Evolutionary conservation across 35 echinoderm and acorn worm species (phyloP).

Genomic region (Apostichopus californicus): DNA sequence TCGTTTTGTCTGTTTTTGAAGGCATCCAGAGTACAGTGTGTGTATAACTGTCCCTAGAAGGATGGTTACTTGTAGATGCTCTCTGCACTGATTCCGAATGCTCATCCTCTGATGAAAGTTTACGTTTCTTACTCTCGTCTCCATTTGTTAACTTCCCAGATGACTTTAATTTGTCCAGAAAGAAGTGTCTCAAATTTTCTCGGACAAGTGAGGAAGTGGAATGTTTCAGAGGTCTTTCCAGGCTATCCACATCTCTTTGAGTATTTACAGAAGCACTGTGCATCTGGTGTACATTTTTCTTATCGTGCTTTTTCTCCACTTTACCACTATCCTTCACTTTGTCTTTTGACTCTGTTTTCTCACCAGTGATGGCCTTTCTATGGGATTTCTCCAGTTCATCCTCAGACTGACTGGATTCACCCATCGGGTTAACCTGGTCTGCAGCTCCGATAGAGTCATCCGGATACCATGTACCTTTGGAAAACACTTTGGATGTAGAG

Average conservation of each 20-base stretch:
- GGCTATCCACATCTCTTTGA: not conserved
- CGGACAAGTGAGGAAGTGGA: slow-evolving; percentile 48
- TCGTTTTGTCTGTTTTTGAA: not conserved
- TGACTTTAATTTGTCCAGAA: slow-evolving; percentile 48
- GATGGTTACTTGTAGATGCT: slow-evolving; percentile 31
- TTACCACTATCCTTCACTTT: slow-evolving; percentile 7
- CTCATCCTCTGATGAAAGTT: not conserved
- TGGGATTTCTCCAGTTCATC: slow-evolving; percentile 8
- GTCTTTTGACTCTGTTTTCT: not conserved
- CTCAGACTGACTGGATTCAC: slow-evolving; percentile 31
- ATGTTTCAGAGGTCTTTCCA: slow-evolving; percentile 13
- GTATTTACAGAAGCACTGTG: not conserved
- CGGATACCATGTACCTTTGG: slow-evolving; percentile 48
- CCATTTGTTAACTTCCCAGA: slow-evolving; percentile 11
- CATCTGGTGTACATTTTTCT: not conserved
- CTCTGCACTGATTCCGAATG: not conserved
- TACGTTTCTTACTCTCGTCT: slow-evolving; percentile 6
- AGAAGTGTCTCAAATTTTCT: slow-evolving; percentile 48
- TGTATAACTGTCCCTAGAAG: slow-evolving; percentile 1
- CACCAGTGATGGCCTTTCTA: not conserved
- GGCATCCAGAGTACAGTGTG: slow-evolving; percentile 50
- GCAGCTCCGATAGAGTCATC: not conserved
- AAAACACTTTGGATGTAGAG: slow-evolving; percentile 32
- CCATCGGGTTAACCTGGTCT: not conserved
- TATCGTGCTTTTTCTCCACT: not conserved